Conservation (phyloP, 1,140 invertebrate species). For the Samia ricini region DNA sequence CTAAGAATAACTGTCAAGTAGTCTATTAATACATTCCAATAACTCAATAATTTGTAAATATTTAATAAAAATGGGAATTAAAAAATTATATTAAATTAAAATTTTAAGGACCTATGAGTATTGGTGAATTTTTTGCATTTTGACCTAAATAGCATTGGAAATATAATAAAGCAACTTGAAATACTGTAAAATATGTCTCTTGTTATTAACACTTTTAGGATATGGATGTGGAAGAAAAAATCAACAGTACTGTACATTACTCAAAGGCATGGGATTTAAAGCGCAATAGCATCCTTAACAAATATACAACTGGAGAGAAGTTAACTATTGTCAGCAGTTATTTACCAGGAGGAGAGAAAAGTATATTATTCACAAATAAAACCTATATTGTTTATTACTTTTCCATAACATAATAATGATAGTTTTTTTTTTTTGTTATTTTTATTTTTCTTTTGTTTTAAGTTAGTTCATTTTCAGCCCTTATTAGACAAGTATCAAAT, state of each 20-base stretch:
- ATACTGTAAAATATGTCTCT: too few species aligned
- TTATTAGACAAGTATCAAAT: slow-evolving; percentile 87
- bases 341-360: slow-evolving; percentile 87
- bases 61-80: too few species aligned
- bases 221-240: slow-evolving; percentile 5
- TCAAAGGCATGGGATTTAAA: slow-evolving; percentile 87
- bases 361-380: slow-evolving; percentile 66
- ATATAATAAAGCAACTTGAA: too few species aligned
- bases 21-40: too few species aligned
- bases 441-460: slow-evolving; percentile 47
- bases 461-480: slow-evolving; percentile 79
- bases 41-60: too few species aligned
- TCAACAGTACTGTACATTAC: slow-evolving; percentile 45
- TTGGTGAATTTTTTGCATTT: too few species aligned
- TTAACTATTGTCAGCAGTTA: slow-evolving; percentile 93
- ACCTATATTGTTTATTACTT: neutral
- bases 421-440: slow-evolving; percentile 38
- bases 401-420: slow-evolving; percentile 4
- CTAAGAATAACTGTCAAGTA: too few species aligned
- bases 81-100: too few species aligned
- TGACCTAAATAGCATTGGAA: too few species aligned
- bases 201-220: slow-evolving; percentile 14
- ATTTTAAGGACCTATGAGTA: too few species aligned
- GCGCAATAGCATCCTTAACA: slow-evolving; percentile 86
- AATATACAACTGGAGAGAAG: slow-evolving; percentile 95